Percentiles rank a stretch among this genome's conserved stretches.
Conservation (phyloP, 1,140 invertebrate species). For the Zaprionus ghesquierei region DNA sequence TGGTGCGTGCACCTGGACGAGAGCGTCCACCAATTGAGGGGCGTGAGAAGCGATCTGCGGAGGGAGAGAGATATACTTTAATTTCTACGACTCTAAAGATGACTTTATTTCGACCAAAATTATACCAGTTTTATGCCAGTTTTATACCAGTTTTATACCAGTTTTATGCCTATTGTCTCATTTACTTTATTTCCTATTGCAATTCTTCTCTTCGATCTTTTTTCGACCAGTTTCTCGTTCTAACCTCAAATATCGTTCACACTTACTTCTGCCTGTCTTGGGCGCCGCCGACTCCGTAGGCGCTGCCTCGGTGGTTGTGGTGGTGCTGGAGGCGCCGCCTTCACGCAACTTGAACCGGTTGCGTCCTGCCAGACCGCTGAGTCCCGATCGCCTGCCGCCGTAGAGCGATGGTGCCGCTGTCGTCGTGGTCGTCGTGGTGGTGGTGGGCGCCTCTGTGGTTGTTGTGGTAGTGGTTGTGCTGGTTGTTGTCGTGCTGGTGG, state of each 20-base stretch:
- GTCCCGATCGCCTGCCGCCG: slow-evolving; percentile 65
- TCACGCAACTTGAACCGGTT: slow-evolving; percentile 81
- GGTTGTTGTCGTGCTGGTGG: slow-evolving; percentile 84
- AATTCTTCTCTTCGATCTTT: no score
- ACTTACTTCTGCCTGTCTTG: slow-evolving; percentile 77
- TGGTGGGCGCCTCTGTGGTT: slow-evolving; percentile 83
- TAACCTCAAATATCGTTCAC: background rate
- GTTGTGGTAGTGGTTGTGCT: slow-evolving; percentile 85
- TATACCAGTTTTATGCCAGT: no score
- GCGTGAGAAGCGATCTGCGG: slow-evolving; percentile 78
- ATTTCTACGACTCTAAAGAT: no score
- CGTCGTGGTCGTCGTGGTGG: slow-evolving; percentile 83
- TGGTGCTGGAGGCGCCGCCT: slow-evolving; percentile 59
- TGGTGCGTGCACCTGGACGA: slow-evolving; percentile 67
- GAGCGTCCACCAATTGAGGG: slow-evolving; percentile 77
- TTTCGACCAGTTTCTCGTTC: background rate
- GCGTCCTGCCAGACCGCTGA: slow-evolving; percentile 59
- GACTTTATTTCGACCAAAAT: no score
- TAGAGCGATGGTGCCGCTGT: slow-evolving; percentile 84
- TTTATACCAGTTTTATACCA: no score
- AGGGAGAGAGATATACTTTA: background rate
- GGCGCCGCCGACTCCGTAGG: slow-evolving; percentile 53
- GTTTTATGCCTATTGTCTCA: no score
- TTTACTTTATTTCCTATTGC: no score
- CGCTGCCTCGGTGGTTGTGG: slow-evolving; percentile 80